phyloP scores from a whole-genome alignment of 2,113 vertebrate genomes.

The Elanus axillaris region DNA sequence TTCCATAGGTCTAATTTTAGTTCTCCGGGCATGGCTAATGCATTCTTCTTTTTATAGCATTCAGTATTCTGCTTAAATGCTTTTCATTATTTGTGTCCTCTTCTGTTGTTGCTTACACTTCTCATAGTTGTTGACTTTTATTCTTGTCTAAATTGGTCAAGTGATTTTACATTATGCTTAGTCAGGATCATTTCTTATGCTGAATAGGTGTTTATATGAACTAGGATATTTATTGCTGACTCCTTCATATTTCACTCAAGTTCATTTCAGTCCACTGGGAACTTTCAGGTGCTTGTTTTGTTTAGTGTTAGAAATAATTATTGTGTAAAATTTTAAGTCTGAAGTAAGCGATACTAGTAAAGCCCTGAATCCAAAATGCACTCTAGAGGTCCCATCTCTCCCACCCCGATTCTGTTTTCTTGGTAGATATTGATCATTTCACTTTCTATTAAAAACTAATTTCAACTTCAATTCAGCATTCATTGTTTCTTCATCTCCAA shows the following conservation, averaged over 20 bases:
- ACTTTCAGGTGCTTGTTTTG: neutral
- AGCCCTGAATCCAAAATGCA: neutral
- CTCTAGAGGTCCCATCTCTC: neutral
- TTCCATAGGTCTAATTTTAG: constrained; percentile 1
- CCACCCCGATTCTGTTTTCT: neutral
- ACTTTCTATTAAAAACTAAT: neutral
- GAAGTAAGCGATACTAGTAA: neutral
- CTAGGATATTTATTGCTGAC: neutral
- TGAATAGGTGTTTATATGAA: neutral
- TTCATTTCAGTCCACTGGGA: neutral
- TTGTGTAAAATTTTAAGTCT: neutral
- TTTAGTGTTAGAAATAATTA: neutral
- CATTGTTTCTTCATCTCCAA: neutral
- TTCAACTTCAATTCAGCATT: neutral
- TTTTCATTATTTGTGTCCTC: neutral
- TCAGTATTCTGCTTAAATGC: neutral
- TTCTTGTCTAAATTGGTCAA: neutral
- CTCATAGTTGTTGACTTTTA: neutral
- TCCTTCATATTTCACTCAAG: neutral
- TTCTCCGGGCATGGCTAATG: neutral
- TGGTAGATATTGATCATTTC: neutral
- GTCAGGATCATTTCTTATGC: neutral
- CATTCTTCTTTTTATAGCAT: neutral
- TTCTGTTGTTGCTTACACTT: neutral
- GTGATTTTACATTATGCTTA: neutral